Conservation (phyloP, 2,888 invertebrate species). For the Schizotus pectinicornis region DNA sequence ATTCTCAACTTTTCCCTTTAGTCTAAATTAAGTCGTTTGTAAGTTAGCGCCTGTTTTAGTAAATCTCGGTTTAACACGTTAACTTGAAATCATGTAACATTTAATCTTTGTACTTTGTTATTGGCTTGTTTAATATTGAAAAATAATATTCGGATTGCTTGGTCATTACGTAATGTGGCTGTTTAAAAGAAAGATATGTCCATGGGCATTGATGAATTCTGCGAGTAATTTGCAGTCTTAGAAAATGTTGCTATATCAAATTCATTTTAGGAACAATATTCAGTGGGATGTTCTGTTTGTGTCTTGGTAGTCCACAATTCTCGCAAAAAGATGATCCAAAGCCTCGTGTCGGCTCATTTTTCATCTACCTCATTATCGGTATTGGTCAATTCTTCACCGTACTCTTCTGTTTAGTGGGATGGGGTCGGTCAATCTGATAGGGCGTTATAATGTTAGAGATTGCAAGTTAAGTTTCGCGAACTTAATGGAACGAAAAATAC, state of each 20-base stretch:
- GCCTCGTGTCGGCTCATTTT: slow-evolving; percentile 78
- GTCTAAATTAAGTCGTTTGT: too few relatives aligned
- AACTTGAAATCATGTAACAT: too few relatives aligned
- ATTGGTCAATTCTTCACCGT: slow-evolving; percentile 91
- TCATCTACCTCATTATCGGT: slow-evolving; percentile 87
- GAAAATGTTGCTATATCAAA: not conserved
- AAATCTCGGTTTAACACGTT: too few relatives aligned
- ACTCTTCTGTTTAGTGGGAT: slow-evolving; percentile 91
- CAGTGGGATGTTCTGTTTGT: slow-evolving; percentile 87
- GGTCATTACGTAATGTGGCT: too few relatives aligned
- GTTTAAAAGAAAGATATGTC: too few relatives aligned
- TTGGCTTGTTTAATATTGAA: too few relatives aligned
- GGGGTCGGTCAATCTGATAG: slow-evolving; percentile 99
- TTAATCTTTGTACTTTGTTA: too few relatives aligned
- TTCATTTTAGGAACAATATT: slow-evolving; percentile 81
- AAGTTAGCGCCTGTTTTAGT: too few relatives aligned
- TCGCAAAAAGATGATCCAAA: slow-evolving; percentile 79
- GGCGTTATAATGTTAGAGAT: slow-evolving; percentile 90
- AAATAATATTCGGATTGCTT: too few relatives aligned
- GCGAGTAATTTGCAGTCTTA: slow-evolving; percentile 26
- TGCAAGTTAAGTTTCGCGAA: slow-evolving; percentile 74
- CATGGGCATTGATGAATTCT: too few relatives aligned
- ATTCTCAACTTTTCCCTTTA: too few relatives aligned
- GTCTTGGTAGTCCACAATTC: slow-evolving; percentile 88
- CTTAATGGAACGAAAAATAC: not conserved